Evolutionary conservation across 2,113 vertebrate species (phyloP).

Genomic region (Leucosticte australis): DNA sequence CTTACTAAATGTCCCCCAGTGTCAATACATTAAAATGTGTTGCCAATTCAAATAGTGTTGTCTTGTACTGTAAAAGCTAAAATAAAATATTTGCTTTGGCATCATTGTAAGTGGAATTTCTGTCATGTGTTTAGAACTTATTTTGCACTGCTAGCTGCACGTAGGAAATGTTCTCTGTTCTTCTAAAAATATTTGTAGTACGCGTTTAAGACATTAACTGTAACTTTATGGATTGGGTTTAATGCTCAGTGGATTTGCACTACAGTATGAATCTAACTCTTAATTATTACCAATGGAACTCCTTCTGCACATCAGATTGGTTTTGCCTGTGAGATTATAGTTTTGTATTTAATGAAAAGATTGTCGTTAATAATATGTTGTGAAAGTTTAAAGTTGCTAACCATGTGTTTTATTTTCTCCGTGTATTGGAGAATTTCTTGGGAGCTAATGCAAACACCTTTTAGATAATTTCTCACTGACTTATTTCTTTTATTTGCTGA

Average conservation of each 20-base stretch:
- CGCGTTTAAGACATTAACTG: conserved; percentile 38
- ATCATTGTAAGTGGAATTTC: conserved; percentile 45
- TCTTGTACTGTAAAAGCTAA: conserved; percentile 46
- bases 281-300: conserved; percentile 5
- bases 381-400: not conserved
- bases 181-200: conserved; percentile 1
- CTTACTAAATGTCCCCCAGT: conserved; percentile 23
- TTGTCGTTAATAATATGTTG: not conserved
- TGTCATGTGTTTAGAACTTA: conserved; percentile 45
- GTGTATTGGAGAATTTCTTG: not conserved
- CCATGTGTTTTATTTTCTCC: not conserved
- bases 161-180: conserved; percentile 48
- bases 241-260: not conserved
- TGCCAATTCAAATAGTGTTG: conserved; percentile 46
- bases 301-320: not conserved
- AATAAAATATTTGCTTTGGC: conserved; percentile 64
- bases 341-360: not conserved
- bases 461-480: not conserved
- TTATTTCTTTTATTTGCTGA: not conserved
- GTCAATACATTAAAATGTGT: conserved; percentile 28
- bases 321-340: not conserved
- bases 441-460: not conserved
- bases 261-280: not conserved
- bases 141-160: conserved; percentile 28
- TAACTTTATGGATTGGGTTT: not conserved